Evolutionary conservation across 2,113 vertebrate genomes (phyloP).

Genomic region (Hippoglossus stenolepis): DNA sequence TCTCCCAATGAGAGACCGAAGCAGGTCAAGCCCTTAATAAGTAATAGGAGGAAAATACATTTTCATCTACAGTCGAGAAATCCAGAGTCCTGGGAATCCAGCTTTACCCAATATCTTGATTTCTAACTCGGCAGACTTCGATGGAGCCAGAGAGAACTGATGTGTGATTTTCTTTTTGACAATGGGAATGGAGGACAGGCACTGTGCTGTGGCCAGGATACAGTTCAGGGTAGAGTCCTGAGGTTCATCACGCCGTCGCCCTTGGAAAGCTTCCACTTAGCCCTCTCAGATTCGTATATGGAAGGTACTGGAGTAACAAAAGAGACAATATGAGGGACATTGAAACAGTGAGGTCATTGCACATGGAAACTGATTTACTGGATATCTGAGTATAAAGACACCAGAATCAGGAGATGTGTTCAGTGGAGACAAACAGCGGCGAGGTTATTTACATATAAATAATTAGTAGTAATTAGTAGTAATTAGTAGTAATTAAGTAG

Average conservation of each 20-base stretch:
- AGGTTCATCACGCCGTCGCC: slow-evolving; percentile 16
- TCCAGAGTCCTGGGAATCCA: slow-evolving; percentile 39
- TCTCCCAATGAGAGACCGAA: slow-evolving; percentile 22
- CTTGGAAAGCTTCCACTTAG: slow-evolving; percentile 33
- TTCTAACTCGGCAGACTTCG: slow-evolving; percentile 16
- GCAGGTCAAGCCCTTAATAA: slow-evolving; percentile 49
- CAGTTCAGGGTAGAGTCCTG: slow-evolving; percentile 36
- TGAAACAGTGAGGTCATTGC: too few species aligned
- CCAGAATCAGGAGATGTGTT: neutral
- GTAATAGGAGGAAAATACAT: slow-evolving; percentile 15
- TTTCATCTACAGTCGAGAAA: slow-evolving; percentile 35
- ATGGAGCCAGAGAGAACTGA: slow-evolving; percentile 7
- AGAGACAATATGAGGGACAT: slow-evolving; percentile 20
- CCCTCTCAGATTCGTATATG: slow-evolving; percentile 95
- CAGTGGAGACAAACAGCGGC: neutral
- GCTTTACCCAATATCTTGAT: neutral
- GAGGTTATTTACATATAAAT: neutral
- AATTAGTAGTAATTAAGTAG: neutral
- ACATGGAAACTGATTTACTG: neutral
- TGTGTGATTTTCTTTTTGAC: slow-evolving; percentile 4
- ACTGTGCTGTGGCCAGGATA: slow-evolving; percentile 57
- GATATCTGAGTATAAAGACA: too few species aligned
- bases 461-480: too few species aligned
- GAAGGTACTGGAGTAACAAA: slow-evolving; percentile 88
- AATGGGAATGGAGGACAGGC: slow-evolving; percentile 28